Base-by-base conservation (phyloP, 2,888 invertebrate genomes). In the Coleophora flavipennella region DNA sequence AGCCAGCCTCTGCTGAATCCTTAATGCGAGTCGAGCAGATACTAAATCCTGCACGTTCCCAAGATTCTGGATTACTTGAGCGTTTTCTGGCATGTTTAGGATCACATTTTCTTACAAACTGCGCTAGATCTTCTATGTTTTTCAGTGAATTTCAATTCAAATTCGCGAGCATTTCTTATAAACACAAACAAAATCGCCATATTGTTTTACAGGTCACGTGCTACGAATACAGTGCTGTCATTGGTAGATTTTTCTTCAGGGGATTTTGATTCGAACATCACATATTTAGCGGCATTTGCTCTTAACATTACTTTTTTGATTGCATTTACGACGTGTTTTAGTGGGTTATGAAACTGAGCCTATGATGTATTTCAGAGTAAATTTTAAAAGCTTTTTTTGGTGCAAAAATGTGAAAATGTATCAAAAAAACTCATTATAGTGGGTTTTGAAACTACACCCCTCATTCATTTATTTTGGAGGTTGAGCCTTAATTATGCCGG, bases 101-200 rank as follows among this genome's bases (percentile, higher is more conserved):
- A 28, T 35, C 28, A 35, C 35, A 13, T 35, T 35, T 35, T 35
- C 28, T n/a, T 9, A 35, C 35, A 36, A 36, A 36, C n/a, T 36
- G 13, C 8, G 36, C 28, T 36, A 28, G 12, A 9, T 29, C 36
- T 9, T 36, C 36, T 28, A 36, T 36, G 1, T 36, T 13, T 28
- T 35, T 8, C 8, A 11, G 27, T 35, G 4, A 35, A 35, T 25
- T 12, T 27, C 13, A 2, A 27, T 35, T 27, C 13, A 35, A 35
- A 35, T 25, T 26, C 8, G 26, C 25, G 7, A 28, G 25, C 20
- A 28, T 4, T 10, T 35, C 25, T 35, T 28, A 11, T 12, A 11
- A 25, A 7, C 11, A 28, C 27, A 3, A 6, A 9, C 28, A 35
- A 11, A 35, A 28, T 35, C 35, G 13, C 35, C 35, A 35, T 35